These are phyloP conservation scores for Rotaria sp. DNA, from an alignment of 2,888 invertebrate species.

Conservation along the genomic window DNA sequence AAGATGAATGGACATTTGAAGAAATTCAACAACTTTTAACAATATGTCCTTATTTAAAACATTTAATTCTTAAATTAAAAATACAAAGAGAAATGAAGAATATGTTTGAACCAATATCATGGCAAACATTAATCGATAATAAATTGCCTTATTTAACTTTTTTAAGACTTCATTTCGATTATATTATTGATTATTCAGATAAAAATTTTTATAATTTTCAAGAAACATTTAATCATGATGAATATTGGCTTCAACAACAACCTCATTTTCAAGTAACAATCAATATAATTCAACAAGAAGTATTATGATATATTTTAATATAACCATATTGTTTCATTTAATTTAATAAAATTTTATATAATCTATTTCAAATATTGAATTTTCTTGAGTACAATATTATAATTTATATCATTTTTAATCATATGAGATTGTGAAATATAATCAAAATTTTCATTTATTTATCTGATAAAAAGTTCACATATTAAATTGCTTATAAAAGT, in stretches of 20 bases:
- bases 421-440: too few species aligned
- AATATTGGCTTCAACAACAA: background rate
- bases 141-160: background rate
- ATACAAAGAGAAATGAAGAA: background rate
- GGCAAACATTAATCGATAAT: background rate
- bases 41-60: background rate
- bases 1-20: background rate
- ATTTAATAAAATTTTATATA: too few species aligned
- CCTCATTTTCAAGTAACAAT: background rate
- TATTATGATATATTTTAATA: background rate
- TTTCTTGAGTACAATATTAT: too few species aligned
- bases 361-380: too few species aligned
- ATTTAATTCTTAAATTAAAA: background rate
- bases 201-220: background rate
- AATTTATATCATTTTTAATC: too few species aligned
- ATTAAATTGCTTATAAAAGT: too few species aligned
- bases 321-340: background rate
- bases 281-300: background rate
- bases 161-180: background rate
- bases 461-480: too few species aligned
- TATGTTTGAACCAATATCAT: background rate
- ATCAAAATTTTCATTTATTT: too few species aligned
- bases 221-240: background rate
- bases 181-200: background rate
- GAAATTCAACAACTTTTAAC: background rate